Conservation (phyloP, 2,888 invertebrate genomes). For the Anoplius nigerrimus region DNA sequence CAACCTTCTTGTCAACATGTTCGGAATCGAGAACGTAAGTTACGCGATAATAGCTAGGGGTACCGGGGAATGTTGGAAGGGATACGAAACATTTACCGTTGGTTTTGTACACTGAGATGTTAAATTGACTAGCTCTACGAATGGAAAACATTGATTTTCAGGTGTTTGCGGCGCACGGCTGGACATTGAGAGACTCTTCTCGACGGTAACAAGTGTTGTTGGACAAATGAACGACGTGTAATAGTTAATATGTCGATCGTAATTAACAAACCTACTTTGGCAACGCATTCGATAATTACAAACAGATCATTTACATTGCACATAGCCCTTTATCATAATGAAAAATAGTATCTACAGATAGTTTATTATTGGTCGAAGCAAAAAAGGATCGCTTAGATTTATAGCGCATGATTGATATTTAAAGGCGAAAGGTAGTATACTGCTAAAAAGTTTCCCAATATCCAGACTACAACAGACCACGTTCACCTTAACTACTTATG, state of each 20-base stretch:
- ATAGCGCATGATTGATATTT: no score
- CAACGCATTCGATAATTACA: neutral
- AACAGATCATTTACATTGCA: neutral
- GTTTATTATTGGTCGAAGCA: no score
- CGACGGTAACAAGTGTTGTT: neutral
- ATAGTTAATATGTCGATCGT: no score
- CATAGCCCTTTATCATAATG: neutral
- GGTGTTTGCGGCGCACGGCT: conserved; percentile 59
- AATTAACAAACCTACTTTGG: neutral
- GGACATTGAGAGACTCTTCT: conserved; percentile 58
- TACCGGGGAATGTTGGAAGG: conserved; percentile 5
- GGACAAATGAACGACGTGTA: neutral
- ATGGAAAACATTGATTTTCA: conserved; percentile 71
- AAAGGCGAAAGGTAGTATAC: neutral
- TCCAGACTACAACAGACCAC: conserved; percentile 54
- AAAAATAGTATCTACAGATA: no score
- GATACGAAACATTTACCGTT: conserved; percentile 57
- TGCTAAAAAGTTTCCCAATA: conserved; percentile 48
- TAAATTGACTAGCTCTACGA: conserved; percentile 63
- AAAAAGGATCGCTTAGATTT: no score
- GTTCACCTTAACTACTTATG: conserved; percentile 67
- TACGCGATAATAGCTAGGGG: conserved; percentile 14
- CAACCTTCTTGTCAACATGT: no score
- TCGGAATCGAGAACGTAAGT: neutral
- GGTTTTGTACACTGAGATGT: conserved; percentile 62